Evolutionary conservation across 2,888 invertebrate genomes (phyloP), one percentile per base, ranked within the genome.

Genomic region (Atherix ibis): DNA sequence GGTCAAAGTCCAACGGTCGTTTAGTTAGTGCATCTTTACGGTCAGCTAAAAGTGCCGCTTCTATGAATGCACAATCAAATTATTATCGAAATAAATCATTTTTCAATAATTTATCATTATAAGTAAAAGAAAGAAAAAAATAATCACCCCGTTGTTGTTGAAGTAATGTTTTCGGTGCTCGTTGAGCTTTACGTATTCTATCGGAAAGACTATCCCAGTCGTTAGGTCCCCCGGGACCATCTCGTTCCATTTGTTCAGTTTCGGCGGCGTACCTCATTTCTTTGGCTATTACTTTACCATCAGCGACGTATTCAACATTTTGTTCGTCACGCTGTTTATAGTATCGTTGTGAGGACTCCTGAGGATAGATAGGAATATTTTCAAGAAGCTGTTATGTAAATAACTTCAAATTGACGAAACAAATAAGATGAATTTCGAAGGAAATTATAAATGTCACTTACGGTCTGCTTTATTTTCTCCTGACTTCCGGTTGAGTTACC

Each of bases 191-290:
- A 51, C 78, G 70, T 56, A 80, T 74, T 48, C 81, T 66, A 39
- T 80, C 76, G 17, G 81, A 81, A 35, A 82, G 66, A 48, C 80
- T 80, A 52, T 83, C 82, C 75, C 81, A 83, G 50, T 82, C 77
- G 25, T 60, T 61, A 14, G 66, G 65, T 44, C 78, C 76, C 59
- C 74, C 67, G 48, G 72, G 66, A 36, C 70, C 70, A 44, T 66
- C 64, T 40, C 75, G 66, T 52, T 76, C 76, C 58, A 82, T 80
- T 67, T 84, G 83, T 56, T 80, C 80, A 30, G 79, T 82, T 56
- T 83, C 78, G 24, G 81, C 79, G 48, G 76, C 73, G 59, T 78
- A 78, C 51, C 80, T 74, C 70, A 83, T 76, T 53, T 85, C 82
- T 58, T 80, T 76, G 44, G 74, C 78, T 49, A 85, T 67, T 50